Evolutionary conservation across 1,140 invertebrate genomes (phyloP), one percentile per base, ranked within the genome.

Genomic region (Drosophila murphyi): DNA sequence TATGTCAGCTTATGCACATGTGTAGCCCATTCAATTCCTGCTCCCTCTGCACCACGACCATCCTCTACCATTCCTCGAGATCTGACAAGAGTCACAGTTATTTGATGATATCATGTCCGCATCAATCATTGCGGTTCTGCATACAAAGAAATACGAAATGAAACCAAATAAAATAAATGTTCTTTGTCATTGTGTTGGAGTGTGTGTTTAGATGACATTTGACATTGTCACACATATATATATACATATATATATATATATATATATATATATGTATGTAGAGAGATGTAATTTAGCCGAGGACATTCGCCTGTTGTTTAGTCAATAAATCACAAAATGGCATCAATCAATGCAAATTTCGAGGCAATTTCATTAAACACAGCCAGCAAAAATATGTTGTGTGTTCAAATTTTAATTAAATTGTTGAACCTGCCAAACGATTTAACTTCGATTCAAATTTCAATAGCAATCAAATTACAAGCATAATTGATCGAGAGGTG

Each of bases 81-180:
- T 12, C 41, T 20, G 77, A 52, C 51, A 69, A 69, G 64, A 82
- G 74, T 74, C 75, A 70, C 60, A 85, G 80, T 89, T 82, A 82
- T 82, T 89, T 74, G 85, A 78, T 76, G 85, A 85, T 81, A 85
- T 78, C 81, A 83, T 85, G 78, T 76, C 80, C 65, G 72, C 85
- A 89, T 89, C 85, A 89, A 89, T 89, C 85, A 89, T 80, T 89
- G 85, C 65, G 85, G 85, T 89, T 81, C 77, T 51, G 62, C 67
- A 74, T 78, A 43, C 56, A 78, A 81, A 75, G 73, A 78, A 83
- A 83, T 69, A 54, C 78, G 63, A 81, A 81, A 81, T 71, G 75
- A 85, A 83, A 62, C 59, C 59, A 75, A 67, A 63, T 68, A 60
- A 80, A 77, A 88, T 82, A 88, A 88, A 80, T 87, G 81, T 88